Conservation (phyloP, 2,888 invertebrate species). For the Priocnemis perturbator region DNA sequence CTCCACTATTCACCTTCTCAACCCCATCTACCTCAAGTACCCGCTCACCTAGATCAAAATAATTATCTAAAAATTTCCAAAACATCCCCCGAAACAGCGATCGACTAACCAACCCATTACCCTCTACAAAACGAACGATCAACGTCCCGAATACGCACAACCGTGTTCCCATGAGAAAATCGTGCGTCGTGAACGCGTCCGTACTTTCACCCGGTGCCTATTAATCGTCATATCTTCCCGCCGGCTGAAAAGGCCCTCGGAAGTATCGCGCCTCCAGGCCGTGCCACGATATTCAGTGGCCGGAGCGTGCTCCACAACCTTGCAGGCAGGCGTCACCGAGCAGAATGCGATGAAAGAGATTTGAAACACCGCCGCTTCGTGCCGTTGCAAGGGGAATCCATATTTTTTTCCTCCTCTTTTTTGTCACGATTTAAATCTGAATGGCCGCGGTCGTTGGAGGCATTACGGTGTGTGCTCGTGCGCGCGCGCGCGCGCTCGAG, state of each 20-base stretch:
- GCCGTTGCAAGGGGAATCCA: constrained; percentile 66
- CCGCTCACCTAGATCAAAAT: no score
- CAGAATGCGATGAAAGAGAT: constrained; percentile 60
- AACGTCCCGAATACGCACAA: background rate
- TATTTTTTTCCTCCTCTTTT: constrained; percentile 51
- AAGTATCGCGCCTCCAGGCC: background rate
- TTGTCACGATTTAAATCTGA: constrained; percentile 73
- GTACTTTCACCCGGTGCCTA: no score
- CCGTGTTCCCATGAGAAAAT: constrained; percentile 20
- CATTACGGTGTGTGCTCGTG: background rate
- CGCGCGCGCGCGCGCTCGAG: constrained; percentile 17
- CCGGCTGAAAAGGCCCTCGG: background rate
- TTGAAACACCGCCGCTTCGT: constrained; percentile 65
- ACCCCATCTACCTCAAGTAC: no score
- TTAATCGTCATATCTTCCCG: no score
- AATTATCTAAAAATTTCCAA: no score
- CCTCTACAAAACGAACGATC: constrained; percentile 2
- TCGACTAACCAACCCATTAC: no score
- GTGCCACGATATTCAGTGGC: background rate
- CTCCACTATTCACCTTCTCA: no score
- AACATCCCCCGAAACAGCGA: no score
- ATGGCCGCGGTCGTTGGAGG: constrained; percentile 68
- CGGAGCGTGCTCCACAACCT: constrained; percentile 12
- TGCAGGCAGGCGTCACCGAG: constrained; percentile 18
- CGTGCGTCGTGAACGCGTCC: background rate